Conservation (phyloP, 2,888 invertebrate species). For the Polyommatus iphigenia region DNA sequence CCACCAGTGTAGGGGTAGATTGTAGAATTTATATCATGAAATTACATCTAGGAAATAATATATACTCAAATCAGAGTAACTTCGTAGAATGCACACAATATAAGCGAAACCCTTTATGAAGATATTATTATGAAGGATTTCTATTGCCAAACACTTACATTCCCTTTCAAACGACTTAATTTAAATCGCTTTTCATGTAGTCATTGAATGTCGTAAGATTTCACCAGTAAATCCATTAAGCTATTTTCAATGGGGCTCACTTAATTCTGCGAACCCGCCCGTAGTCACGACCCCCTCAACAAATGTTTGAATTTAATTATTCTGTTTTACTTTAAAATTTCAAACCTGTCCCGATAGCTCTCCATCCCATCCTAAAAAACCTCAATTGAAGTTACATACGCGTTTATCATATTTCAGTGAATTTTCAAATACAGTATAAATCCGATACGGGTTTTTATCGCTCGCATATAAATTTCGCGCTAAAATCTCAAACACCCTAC, state of each 20-base stretch:
- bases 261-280: slow-evolving; percentile 41
- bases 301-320: slow-evolving; percentile 43
- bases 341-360: neutral
- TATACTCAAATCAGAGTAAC: neutral
- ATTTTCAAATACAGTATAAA: neutral
- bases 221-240: slow-evolving; percentile 10
- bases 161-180: neutral
- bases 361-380: neutral
- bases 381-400: neutral
- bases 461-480: neutral
- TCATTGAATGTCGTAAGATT: slow-evolving; percentile 2
- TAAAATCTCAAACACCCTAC: slow-evolving; percentile 7
- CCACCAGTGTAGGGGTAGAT: too few relatives aligned
- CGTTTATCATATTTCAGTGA: neutral
- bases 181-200: neutral
- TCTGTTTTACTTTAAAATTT: slow-evolving; percentile 32
- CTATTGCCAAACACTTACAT: neutral
- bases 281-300: slow-evolving; percentile 40
- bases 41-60: neutral
- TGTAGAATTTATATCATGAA: neutral
- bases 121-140: neutral
- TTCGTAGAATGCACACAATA: too few relatives aligned
- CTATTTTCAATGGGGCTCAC: slow-evolving; percentile 35
- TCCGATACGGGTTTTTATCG: neutral
- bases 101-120: neutral